Conservation (phyloP, 1,140 invertebrate species). For the Neocloeon triangulifer region DNA sequence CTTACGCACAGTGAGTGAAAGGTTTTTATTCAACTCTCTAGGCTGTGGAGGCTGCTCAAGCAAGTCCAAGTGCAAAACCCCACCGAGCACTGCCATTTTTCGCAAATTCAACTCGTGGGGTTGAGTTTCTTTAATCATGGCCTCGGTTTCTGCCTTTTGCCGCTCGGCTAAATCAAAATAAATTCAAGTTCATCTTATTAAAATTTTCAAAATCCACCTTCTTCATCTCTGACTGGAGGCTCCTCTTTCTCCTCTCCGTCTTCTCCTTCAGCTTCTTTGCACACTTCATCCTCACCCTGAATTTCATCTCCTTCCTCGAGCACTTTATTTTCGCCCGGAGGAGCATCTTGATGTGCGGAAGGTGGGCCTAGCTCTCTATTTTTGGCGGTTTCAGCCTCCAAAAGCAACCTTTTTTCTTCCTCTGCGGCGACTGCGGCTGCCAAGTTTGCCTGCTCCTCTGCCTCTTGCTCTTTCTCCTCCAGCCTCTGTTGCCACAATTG, state of each 20-base stretch:
- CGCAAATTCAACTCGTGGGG: constrained; percentile 36
- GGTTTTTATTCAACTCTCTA: constrained; percentile 20
- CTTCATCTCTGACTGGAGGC: constrained; percentile 5
- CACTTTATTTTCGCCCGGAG: constrained; percentile 1
- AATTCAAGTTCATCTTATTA: constrained; percentile 9
- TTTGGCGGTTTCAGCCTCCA: constrained; percentile 3
- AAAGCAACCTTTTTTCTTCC: constrained; percentile 5
- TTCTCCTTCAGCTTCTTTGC: constrained; percentile 14
- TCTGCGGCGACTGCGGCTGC: neutral
- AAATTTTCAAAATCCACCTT: constrained; percentile 4
- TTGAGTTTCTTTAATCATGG: constrained; percentile 11
- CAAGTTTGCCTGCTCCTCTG: too few species aligned
- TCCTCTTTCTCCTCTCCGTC: constrained; percentile 13
- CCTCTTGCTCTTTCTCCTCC: too few species aligned
- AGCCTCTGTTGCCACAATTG: neutral
- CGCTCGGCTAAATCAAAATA: constrained; percentile 12
- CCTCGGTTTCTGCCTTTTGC: constrained; percentile 13
- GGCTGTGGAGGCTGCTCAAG: constrained; percentile 39
- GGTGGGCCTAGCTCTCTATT: neutral
- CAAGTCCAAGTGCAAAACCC: constrained; percentile 35
- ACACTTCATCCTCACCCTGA: constrained; percentile 11
- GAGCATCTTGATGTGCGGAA: neutral
- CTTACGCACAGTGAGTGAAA: constrained; percentile 21
- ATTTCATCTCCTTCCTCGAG: constrained; percentile 13
- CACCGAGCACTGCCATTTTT: constrained; percentile 36